Base-by-base conservation (phyloP, 2,888 invertebrate genomes). In the Muscina levida region DNA sequence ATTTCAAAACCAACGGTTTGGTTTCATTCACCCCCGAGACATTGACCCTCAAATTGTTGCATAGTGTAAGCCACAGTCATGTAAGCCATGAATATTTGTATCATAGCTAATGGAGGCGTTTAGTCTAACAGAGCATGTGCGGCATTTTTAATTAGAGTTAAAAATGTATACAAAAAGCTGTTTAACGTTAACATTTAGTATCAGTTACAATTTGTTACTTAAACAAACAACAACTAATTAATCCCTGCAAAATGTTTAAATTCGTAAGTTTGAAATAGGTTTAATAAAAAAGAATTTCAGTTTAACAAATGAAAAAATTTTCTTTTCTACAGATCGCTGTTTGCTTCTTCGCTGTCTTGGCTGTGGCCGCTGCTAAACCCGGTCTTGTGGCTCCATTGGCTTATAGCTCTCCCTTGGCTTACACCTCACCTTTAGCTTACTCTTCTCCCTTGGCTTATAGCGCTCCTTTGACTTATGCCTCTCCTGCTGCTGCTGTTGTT, bases 301-400 rank as follows among this genome's bases (percentile, higher is more conserved):
- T 6, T 31, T 5, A 31, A 31, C 31, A 31, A 31, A 31, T 31
- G 31, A 5, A 5, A 31, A 31, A n/a, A n/a, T n/a, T n/a, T n/a
- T n/a, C 31, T 31, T 31, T 3, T 31, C 8, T 71, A 1, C 51
- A 88, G 88, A 81, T 84, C 82, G 86, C 87, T 51, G 83, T 86
- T 67, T 87, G 86, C 84, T 86, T 88, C 84, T 85, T 87, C 77
- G 88, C 88, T 82, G 82, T 87, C 44, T 46, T 88, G 83, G 88
- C 88, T 78, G 84, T 88, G 77, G 87, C 85, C 77, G 46, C 70
- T 6, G 72, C 76, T 48, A 76, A 76, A 11, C 87, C 87, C 0
- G 87, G 87, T 22, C 26, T 87, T 10, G 72, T 67, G n/a, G 68
- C 76, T 39, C 77, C 65, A 13, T 65, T 76, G 53, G 78, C 82